Evolutionary conservation across 2,888 invertebrate genomes (phyloP).

Genomic region (Arrhopalites spinosus): DNA sequence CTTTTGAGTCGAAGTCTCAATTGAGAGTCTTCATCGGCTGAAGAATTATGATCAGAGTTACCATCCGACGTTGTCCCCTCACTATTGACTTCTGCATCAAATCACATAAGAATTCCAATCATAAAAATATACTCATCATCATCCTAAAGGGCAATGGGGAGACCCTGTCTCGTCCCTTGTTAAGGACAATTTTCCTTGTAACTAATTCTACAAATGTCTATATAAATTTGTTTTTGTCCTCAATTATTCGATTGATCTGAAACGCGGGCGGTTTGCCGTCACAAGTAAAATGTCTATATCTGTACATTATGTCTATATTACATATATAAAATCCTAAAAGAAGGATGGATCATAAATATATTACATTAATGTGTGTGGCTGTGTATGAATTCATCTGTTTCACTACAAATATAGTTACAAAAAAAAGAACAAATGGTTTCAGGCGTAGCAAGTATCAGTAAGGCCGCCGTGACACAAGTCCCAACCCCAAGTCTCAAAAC

Average conservation of each 20-base stretch:
- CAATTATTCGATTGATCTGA: background rate
- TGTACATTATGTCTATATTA: slow-evolving; percentile 2
- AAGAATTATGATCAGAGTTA: slow-evolving; percentile 88
- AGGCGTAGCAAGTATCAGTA: slow-evolving; percentile 10
- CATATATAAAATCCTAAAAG: background rate
- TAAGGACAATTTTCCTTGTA: slow-evolving; percentile 18
- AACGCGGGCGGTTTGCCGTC: background rate
- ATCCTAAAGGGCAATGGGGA: background rate
- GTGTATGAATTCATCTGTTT: slow-evolving; percentile 30
- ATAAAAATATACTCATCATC: background rate
- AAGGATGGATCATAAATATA: slow-evolving; percentile 29
- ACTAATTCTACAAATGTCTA: background rate
- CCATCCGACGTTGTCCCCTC: slow-evolving; percentile 83
- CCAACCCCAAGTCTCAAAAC: background rate
- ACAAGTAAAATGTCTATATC: background rate
- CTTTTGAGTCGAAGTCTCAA: slow-evolving; percentile 90
- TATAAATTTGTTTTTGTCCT: background rate
- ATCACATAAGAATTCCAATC: slow-evolving; percentile 9
- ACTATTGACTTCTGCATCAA: slow-evolving; percentile 60
- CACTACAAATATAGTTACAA: background rate
- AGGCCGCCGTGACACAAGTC: background rate
- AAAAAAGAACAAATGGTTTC: slow-evolving; percentile 26
- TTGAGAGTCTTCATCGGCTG: slow-evolving; percentile 78
- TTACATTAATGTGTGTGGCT: slow-evolving; percentile 13
- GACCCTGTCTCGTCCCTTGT: slow-evolving; percentile 7